Conservation (phyloP, 2,797 vertebrate species). For the Danio choprae region DNA sequence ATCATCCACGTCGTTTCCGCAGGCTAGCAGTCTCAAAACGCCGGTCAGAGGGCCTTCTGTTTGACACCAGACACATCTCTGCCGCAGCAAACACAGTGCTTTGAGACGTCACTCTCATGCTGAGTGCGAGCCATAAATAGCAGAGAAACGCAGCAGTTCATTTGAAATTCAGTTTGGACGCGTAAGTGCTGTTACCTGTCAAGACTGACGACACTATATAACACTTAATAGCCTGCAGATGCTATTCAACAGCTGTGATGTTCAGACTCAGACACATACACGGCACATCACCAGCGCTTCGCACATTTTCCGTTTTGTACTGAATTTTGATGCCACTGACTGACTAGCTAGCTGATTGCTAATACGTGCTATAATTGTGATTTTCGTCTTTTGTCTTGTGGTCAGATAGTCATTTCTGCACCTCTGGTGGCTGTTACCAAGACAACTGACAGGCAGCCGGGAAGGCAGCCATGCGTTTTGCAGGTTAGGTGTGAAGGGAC, state of each 20-base stretch:
- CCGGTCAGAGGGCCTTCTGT: slow-evolving; percentile 45
- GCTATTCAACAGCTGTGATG: not conserved
- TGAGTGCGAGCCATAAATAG: slow-evolving; percentile 53
- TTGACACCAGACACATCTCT: slow-evolving; percentile 28
- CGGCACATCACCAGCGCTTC: not conserved
- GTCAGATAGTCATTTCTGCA: slow-evolving; percentile 43
- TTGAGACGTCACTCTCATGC: slow-evolving; percentile 49
- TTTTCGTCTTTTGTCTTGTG: slow-evolving; percentile 6
- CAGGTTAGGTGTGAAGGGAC: slow-evolving; percentile 36
- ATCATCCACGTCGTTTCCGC: slow-evolving; percentile 15
- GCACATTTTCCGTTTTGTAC: not conserved
- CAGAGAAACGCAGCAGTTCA: slow-evolving; percentile 25
- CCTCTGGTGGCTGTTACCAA: slow-evolving; percentile 36
- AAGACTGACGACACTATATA: slow-evolving; percentile 8
- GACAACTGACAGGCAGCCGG: slow-evolving; percentile 7
- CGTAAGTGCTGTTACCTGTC: slow-evolving; percentile 42
- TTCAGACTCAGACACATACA: slow-evolving; percentile 11
- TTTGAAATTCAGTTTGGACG: slow-evolving; percentile 46
- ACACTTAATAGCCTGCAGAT: slow-evolving; percentile 26
- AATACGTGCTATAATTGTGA: slow-evolving; percentile 3
- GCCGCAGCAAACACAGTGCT: slow-evolving; percentile 43
- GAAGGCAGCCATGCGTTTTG: slow-evolving; percentile 31
- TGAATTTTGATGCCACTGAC: not conserved
- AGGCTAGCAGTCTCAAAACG: slow-evolving; percentile 6
- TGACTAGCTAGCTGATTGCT: slow-evolving; percentile 6